Conservation (phyloP, 2,113 vertebrate species). For the Melanotaenia duboulayi region DNA sequence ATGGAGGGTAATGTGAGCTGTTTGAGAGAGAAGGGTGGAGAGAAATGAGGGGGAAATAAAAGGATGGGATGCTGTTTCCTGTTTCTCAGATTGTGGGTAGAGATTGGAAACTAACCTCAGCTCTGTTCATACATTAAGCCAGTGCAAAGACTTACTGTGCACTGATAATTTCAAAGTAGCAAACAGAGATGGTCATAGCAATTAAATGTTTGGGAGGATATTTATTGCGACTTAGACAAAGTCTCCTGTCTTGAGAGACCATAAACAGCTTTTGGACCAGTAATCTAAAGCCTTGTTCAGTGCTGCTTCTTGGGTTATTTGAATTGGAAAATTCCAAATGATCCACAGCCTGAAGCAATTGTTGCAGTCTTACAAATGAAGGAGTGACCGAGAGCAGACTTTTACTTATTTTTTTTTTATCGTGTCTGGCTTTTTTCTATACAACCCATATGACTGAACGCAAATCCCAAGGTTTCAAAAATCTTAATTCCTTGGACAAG, state of each 20-base stretch:
- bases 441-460: conserved; percentile 68
- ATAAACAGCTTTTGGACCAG: background rate
- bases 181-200: conserved; percentile 29
- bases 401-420: conserved; percentile 21
- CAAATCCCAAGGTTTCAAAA: conserved; percentile 12
- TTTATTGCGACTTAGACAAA: conserved; percentile 11
- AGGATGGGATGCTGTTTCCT: conserved; percentile 44
- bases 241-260: background rate
- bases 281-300: background rate
- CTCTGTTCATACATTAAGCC: conserved; percentile 46
- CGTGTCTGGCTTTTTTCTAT: conserved; percentile 38
- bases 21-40: conserved; percentile 39
- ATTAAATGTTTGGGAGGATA: conserved; percentile 33
- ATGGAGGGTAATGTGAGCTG: conserved; percentile 69
- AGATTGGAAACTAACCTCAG: conserved; percentile 37
- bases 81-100: conserved; percentile 39
- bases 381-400: conserved; percentile 27
- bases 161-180: conserved; percentile 46
- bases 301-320: background rate
- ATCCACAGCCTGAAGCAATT: conserved; percentile 15
- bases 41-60: conserved; percentile 20
- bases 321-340: background rate
- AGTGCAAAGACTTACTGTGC: conserved; percentile 53
- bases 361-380: conserved; percentile 9
- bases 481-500: conserved; percentile 32